phyloP scores from a whole-genome alignment of 2,888 invertebrate species.

The Linyphia triangularis region DNA sequence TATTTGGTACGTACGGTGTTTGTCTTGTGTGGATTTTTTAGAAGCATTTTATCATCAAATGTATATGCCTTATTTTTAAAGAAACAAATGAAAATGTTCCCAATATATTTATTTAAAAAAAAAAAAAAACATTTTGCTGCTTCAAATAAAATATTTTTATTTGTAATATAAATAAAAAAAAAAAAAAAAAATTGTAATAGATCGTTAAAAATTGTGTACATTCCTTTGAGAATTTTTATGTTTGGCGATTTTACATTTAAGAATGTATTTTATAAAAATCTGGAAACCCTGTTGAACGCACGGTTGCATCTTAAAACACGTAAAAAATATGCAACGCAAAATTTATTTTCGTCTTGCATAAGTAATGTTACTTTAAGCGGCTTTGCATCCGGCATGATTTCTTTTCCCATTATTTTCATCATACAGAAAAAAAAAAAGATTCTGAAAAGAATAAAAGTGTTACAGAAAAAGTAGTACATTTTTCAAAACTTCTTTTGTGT shows the following conservation, averaged over 20 bases:
- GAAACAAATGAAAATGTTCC: too few species aligned
- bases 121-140: too few species aligned
- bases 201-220: not conserved
- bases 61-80: too few species aligned
- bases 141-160: too few species aligned
- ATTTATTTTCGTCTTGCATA: slow-evolving; percentile 42
- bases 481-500: not conserved
- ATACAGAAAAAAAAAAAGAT: not conserved
- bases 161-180: too few species aligned
- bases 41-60: too few species aligned
- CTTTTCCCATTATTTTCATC: slow-evolving; percentile 15
- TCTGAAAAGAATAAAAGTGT: slow-evolving; percentile 1
- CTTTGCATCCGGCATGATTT: slow-evolving; percentile 20
- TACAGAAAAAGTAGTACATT: not conserved
- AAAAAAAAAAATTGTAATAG: not conserved
- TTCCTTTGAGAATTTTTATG: not conserved
- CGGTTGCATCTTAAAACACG: slow-evolving; percentile 13
- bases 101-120: too few species aligned
- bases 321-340: slow-evolving; percentile 39
- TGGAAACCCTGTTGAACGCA: not conserved
- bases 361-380: slow-evolving; percentile 52
- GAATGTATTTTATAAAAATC: not conserved
- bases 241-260: not conserved
- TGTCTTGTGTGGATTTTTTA: too few species aligned
- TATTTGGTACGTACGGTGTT: too few species aligned